Evolutionary conservation across 2,888 invertebrate genomes (phyloP).

Genomic region (Lithophane leautieri): DNA sequence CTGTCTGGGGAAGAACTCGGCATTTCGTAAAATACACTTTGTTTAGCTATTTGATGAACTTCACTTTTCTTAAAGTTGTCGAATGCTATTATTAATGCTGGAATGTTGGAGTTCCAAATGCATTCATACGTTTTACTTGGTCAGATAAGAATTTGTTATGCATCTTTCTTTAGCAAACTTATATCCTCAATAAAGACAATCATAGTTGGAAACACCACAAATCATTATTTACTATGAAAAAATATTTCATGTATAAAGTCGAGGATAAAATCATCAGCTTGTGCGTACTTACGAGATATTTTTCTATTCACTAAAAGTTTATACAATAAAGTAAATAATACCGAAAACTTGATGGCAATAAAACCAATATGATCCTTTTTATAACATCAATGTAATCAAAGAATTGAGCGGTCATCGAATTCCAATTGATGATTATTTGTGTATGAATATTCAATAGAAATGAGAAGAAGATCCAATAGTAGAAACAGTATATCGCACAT

Average conservation of each 20-base stretch:
- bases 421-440: constrained; percentile 30
- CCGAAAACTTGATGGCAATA: constrained; percentile 32
- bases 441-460: constrained; percentile 11
- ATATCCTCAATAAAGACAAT: background rate
- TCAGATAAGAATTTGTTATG: background rate
- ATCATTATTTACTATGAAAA: background rate
- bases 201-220: background rate
- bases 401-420: constrained; percentile 44
- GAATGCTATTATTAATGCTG: background rate
- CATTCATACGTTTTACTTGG: background rate
- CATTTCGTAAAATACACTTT: constrained; percentile 62
- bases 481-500: background rate
- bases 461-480: background rate
- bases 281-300: background rate
- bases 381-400: constrained; percentile 39
- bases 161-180: background rate
- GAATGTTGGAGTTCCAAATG: background rate
- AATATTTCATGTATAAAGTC: background rate
- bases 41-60: background rate
- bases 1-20: constrained; percentile 62
- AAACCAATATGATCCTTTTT: constrained; percentile 47
- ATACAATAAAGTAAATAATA: constrained; percentile 29
- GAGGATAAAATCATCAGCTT: background rate
- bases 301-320: constrained; percentile 23
- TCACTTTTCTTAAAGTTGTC: background rate